Evolutionary conservation across 2,113 vertebrate genomes (phyloP), one percentile per base, ranked within the genome.

Genomic region (Cheirogaleus medius): DNA sequence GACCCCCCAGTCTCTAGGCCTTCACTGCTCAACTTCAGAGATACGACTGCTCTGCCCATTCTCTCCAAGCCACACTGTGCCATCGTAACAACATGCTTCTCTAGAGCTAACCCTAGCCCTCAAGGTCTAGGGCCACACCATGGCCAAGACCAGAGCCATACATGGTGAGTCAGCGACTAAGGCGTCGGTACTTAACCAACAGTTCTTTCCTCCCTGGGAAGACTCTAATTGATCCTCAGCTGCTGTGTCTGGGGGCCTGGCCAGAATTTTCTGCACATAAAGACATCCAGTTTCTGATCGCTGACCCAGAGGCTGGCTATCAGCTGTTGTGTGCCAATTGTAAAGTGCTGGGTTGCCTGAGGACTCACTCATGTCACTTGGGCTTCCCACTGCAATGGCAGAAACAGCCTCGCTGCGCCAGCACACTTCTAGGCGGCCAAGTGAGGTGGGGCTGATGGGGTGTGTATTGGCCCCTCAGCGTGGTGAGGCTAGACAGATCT

Each of bases 181-280:
- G 47, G 6, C 49, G 2, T 14, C 0, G 15, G 56, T 12, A 4
- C 29, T 18, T 58, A 81, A 87, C 37, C 3, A 6, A 54, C 2
- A 14, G 2, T 8, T 13, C 84, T 39, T 49, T 81, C 42, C 27
- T 64, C 42, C 58, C 58, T 20, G 37, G 73, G 49, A 74, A 94
- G 32, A 69, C 27, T 23, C 58, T 52, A 66, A 32, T 6, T 76
- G 93, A 87, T 6, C 78, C 39, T 23, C 17, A n/a, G 63, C 39
- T 56, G 73, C 58, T 49, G 37, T 9, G 8, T 77, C 92, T 44
- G 20, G 27, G 39, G 76, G 66, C 54, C 63, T 29, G 2, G 20
- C 54, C 92, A 74, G 86, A n/a, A 76, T 91, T 86, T 74, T 91
- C 87, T 78, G 82, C 66, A 54, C 39, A 17, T 20, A 66, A 63